phyloP scores from a whole-genome alignment of 2,113 vertebrate genomes.

The Cygnus buccinator region DNA sequence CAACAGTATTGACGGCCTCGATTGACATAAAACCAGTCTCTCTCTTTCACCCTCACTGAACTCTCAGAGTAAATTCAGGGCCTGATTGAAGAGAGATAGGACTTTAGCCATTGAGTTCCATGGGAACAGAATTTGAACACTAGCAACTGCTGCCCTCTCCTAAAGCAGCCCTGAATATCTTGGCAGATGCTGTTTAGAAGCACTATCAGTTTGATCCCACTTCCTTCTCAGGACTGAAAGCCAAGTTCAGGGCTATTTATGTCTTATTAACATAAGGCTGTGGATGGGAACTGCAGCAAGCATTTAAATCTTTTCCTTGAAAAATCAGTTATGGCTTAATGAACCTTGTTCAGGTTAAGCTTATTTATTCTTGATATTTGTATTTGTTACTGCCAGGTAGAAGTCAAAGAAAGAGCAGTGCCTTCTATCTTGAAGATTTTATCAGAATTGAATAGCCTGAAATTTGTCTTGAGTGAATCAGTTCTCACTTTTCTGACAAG shows the following conservation, averaged over 20 bases:
- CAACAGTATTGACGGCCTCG: slow-evolving; percentile 17
- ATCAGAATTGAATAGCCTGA: slow-evolving; percentile 35
- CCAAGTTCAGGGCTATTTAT: slow-evolving; percentile 54
- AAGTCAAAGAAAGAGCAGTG: slow-evolving; percentile 35
- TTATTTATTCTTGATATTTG: slow-evolving; percentile 60
- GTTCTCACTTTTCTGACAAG: slow-evolving; percentile 25
- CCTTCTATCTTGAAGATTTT: slow-evolving; percentile 35
- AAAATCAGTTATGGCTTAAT: slow-evolving; percentile 47
- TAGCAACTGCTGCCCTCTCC: slow-evolving; percentile 8
- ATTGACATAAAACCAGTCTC: slow-evolving; percentile 22
- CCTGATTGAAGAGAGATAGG: slow-evolving; percentile 19
- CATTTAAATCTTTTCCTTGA: slow-evolving; percentile 29
- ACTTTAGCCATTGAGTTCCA: slow-evolving; percentile 30
- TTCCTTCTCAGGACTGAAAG: slow-evolving; percentile 57
- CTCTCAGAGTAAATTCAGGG: slow-evolving; percentile 21
- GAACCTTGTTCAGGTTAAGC: slow-evolving; percentile 36
- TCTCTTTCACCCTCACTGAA: slow-evolving; percentile 40
- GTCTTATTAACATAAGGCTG: slow-evolving; percentile 45
- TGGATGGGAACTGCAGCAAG: slow-evolving; percentile 1
- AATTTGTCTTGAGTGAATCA: slow-evolving; percentile 46
- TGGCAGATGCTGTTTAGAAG: slow-evolving; percentile 57
- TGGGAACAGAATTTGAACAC: slow-evolving; percentile 27
- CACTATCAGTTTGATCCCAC: slow-evolving; percentile 33
- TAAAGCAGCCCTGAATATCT: slow-evolving; percentile 46
- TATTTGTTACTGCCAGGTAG: slow-evolving; percentile 45